Evolutionary conservation across 37 sponge, comb jelly and placozoan species (phyloP), one percentile per base, ranked within the genome.

Genomic region (Theonella swinhoei): DNA sequence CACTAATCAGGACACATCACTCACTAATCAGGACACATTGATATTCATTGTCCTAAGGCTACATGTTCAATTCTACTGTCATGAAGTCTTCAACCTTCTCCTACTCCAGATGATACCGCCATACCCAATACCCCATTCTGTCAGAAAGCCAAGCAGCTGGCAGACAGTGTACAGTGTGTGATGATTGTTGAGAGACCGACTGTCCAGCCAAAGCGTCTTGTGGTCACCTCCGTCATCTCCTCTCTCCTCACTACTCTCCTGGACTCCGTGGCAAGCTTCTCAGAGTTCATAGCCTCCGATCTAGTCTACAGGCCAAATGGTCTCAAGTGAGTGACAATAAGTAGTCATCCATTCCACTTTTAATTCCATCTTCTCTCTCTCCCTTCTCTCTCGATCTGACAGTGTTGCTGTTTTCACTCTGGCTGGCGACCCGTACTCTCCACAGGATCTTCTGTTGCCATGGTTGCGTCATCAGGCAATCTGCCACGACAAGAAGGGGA

Each of bases 271-370:
- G 0, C 22, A 24, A 70, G 54, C 75, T 40, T 30, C 42, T 39
- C 43, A 22, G 29, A 22, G 62, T 87, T 80, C 75, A 28, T 72
- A 42, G 30, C 23, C 66, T 23, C 70, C 2, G 33, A 19, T 17
- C 87, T 78, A 0, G 22, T 22, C 4, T 25, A 30, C 4, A 73
- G 80, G 24, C 70, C 37, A 28, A 30, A 67, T 0, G 87, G 80
- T 22, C 65, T 87, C n/a, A 87, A 87, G 87, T 87, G n/a, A 79
- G 86, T 59, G 17, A 7, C n/a, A n/a, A n/a, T n/a, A n/a, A n/a
- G n/a, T n/a, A n/a, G n/a, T n/a, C n/a, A 79, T 40, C 38, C 5
- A 8, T 66, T 14, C 8, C 22, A 11, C 68, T 66, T 66, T 19
- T 11, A 58, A 19, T 58, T 19, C 60, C 19, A 19, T 58, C 26